Evolutionary conservation across 2,113 vertebrate genomes (phyloP).

Genomic region (Ophthalmolycus amberensis): DNA sequence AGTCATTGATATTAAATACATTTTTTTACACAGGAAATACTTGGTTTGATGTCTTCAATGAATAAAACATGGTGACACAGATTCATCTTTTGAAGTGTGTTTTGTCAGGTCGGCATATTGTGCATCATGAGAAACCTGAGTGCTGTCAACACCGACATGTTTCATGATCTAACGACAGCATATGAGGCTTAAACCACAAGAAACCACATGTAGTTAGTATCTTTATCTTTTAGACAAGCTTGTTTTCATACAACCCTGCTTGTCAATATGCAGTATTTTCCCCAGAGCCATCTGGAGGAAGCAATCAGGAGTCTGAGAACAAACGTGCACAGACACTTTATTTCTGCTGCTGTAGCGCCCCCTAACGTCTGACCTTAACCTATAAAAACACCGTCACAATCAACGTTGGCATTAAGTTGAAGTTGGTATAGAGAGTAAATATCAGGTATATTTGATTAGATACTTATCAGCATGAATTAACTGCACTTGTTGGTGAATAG

Average conservation of each 20-base stretch:
- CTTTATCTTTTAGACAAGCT: background rate
- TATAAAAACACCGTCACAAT: background rate
- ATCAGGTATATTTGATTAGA: background rate
- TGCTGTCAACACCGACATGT: background rate
- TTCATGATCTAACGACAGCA: background rate
- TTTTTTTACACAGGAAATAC: conserved; percentile 66
- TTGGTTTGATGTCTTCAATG: conserved; percentile 2
- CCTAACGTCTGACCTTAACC: conserved; percentile 13
- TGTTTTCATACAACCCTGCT: background rate
- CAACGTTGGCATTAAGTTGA: background rate
- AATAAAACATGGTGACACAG: background rate
- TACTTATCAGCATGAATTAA: background rate
- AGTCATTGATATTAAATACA: conserved; percentile 49
- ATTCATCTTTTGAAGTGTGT: background rate
- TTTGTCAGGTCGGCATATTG: background rate
- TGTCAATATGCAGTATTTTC: background rate
- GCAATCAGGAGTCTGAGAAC: background rate
- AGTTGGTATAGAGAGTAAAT: conserved; percentile 3
- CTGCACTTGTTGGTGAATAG: background rate
- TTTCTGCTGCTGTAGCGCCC: conserved; percentile 21
- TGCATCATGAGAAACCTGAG: background rate
- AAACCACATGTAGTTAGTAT: background rate
- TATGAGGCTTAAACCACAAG: no score
- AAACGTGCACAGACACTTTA: background rate
- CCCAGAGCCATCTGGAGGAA: background rate